Conservation (phyloP, 2,888 invertebrate species). For the Nomada fabriciana region DNA sequence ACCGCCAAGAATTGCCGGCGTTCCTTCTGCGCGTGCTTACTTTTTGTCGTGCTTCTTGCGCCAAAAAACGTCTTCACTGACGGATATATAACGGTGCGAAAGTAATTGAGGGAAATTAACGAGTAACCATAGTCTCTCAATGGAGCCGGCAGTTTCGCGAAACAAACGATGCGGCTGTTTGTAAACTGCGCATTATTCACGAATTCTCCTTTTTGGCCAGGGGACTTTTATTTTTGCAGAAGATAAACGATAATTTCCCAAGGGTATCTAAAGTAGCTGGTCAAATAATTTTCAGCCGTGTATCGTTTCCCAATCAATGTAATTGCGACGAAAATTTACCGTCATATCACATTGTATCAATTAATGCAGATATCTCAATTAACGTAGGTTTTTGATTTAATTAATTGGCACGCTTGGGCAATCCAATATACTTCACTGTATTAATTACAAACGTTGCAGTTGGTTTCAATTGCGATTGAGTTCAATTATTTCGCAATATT, state of each 20-base stretch:
- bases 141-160: conserved; percentile 6
- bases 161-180: conserved; percentile 8
- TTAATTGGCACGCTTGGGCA: background rate
- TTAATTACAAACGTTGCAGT: background rate
- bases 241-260: background rate
- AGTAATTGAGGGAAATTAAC: conserved; percentile 51
- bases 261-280: background rate
- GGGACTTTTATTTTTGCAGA: background rate
- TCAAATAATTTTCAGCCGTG: no score
- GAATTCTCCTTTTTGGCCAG: background rate
- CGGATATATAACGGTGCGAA: conserved; percentile 33
- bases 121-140: background rate
- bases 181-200: conserved; percentile 8
- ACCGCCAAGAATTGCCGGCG: conserved; percentile 22
- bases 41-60: conserved; percentile 38
- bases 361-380: background rate
- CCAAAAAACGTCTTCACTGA: conserved; percentile 18
- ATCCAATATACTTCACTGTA: background rate
- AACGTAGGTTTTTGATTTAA: background rate
- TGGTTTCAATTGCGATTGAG: background rate
- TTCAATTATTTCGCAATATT: background rate
- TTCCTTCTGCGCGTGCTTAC: conserved; percentile 19
- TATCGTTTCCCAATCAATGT: no score
- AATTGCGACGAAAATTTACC: background rate
- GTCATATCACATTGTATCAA: background rate